Evolutionary conservation across 2,797 vertebrate species (phyloP).

Genomic region (Nothura maculosa): DNA sequence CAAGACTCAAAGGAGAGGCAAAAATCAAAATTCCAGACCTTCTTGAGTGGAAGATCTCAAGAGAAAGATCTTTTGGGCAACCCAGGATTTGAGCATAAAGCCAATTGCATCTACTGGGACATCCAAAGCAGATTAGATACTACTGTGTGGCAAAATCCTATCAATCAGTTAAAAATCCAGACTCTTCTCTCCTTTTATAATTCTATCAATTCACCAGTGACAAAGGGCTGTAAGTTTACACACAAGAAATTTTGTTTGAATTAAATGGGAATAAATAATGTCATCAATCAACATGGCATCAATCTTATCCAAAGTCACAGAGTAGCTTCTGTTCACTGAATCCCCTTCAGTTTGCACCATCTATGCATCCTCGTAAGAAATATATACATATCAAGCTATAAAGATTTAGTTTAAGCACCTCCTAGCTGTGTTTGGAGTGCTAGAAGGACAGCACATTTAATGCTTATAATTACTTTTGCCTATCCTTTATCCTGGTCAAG

Average conservation of each 20-base stretch:
- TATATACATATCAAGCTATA: background rate
- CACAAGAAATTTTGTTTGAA: background rate
- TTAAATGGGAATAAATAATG: background rate
- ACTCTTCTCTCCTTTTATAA: background rate
- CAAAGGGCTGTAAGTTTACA: background rate
- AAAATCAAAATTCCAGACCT: background rate
- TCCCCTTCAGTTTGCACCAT: background rate
- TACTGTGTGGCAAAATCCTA: background rate
- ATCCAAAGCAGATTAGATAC: background rate
- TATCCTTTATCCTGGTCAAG: background rate
- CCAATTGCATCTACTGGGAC: background rate
- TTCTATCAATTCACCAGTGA: background rate
- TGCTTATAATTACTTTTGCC: background rate
- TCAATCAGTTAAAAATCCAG: background rate
- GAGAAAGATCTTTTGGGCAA: background rate
- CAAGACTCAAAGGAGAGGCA: background rate
- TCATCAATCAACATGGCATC: background rate
- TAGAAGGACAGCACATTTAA: constrained; percentile 24
- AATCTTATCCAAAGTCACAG: background rate
- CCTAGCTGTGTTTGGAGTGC: background rate
- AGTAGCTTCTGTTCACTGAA: background rate
- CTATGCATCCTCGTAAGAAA: background rate
- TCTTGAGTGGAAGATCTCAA: background rate
- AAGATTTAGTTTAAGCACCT: background rate
- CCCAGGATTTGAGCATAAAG: background rate